Conservation (phyloP, 2,888 invertebrate genomes). For the Mimachlamys varia region DNA sequence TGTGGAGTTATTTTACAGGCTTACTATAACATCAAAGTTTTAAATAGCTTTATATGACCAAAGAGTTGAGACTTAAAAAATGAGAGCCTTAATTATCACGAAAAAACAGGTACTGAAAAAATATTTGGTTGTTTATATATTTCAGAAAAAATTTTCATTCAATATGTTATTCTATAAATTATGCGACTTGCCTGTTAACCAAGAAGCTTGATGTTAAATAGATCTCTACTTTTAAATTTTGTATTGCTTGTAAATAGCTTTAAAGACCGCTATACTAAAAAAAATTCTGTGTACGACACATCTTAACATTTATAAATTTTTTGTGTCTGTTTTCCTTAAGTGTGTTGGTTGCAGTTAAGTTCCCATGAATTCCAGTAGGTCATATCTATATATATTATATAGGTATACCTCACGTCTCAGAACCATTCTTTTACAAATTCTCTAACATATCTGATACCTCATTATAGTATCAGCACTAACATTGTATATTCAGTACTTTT, state of each 20-base stretch:
- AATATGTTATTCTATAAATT: neutral
- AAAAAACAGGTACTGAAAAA: too few species aligned
- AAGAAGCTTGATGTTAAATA: neutral
- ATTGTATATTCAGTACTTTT: neutral
- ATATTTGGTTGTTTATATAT: too few species aligned
- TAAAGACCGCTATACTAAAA: conserved; percentile 9
- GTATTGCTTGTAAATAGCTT: neutral
- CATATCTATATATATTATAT: too few species aligned
- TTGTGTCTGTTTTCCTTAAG: neutral
- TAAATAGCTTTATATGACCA: neutral
- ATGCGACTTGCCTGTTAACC: neutral
- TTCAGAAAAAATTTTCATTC: neutral
- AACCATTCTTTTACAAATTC: neutral
- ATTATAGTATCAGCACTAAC: neutral
- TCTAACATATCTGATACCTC: too few species aligned
- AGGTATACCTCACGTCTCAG: neutral
- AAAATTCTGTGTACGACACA: neutral
- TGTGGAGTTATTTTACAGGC: neutral
- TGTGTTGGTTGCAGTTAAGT: neutral
- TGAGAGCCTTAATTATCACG: too few species aligned
- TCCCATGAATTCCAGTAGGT: conserved; percentile 15
- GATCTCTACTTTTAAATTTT: neutral
- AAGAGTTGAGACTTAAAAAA: neutral
- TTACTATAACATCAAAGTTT: neutral
- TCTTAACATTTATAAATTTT: neutral